These are phyloP conservation scores for Diplazon laetatorius DNA, from an alignment of 2,888 invertebrate genomes.

Conservation along the genomic window DNA sequence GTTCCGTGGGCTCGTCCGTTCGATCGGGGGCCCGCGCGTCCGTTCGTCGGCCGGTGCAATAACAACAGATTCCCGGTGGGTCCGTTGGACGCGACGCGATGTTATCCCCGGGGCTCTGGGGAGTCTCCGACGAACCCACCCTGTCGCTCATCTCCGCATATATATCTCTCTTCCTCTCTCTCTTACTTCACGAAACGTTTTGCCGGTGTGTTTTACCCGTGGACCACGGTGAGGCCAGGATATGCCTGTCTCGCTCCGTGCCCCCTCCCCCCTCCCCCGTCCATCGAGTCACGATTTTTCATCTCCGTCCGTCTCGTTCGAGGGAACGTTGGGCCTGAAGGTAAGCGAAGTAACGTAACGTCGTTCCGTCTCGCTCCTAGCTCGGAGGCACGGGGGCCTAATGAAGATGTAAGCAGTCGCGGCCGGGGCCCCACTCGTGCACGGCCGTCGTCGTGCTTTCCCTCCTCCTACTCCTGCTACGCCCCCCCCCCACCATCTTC, in stretches of 20 bases:
- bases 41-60: conserved; percentile 75
- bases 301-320: too few species aligned
- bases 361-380: conserved; percentile 60
- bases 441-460: conserved; percentile 72
- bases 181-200: conserved; percentile 52
- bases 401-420: conserved; percentile 82
- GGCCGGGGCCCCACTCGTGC: conserved; percentile 75
- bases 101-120: conserved; percentile 74
- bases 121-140: conserved; percentile 63
- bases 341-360: too few species aligned
- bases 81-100: conserved; percentile 79
- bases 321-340: too few species aligned
- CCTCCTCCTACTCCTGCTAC: conserved; percentile 69
- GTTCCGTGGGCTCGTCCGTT: too few species aligned
- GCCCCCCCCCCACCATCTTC: too few species aligned
- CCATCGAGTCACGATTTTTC: conserved; percentile 38
- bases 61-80: conserved; percentile 82
- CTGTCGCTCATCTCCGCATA: conserved; percentile 57
- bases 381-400: conserved; percentile 78
- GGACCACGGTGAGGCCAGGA: too few species aligned
- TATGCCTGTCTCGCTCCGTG: too few species aligned
- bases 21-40: conserved; percentile 64
- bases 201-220: too few species aligned
- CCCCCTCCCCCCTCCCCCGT: conserved; percentile 62
- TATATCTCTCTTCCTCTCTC: conserved; percentile 58